These are phyloP conservation scores for Petroica traversi DNA, from an alignment of 2,113 vertebrate genomes.

Conservation along the genomic window DNA sequence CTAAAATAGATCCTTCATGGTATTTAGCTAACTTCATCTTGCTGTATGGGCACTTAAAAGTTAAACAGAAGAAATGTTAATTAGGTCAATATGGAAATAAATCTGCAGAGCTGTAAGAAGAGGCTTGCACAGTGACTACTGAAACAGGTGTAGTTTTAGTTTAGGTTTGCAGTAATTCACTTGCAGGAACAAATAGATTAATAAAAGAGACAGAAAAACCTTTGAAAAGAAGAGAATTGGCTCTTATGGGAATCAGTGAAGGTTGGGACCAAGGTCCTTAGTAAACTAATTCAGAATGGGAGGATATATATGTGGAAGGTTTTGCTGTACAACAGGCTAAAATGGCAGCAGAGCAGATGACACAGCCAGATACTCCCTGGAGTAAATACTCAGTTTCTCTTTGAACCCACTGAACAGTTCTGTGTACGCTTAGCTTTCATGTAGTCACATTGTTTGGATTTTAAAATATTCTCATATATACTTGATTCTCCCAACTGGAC, in stretches of 20 bases:
- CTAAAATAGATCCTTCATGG: background rate
- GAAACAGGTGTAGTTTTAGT: conserved; percentile 41
- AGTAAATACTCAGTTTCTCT: background rate
- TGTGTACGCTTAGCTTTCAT: background rate
- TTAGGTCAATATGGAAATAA: conserved; percentile 17
- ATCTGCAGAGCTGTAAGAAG: background rate
- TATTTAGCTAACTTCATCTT: background rate
- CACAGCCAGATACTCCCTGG: background rate
- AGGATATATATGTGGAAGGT: background rate
- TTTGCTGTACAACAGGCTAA: background rate
- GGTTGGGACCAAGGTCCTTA: background rate
- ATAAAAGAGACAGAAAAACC: background rate
- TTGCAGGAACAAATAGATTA: background rate
- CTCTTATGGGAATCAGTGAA: background rate
- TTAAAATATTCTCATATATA: background rate
- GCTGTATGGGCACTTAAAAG: background rate
- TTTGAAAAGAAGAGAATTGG: background rate
- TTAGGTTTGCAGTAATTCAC: conserved; percentile 11
- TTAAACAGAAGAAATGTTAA: conserved; percentile 15
- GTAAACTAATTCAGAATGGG: background rate
- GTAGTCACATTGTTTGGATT: background rate
- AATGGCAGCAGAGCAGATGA: background rate
- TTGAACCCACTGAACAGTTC: background rate
- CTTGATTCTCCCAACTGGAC: background rate
- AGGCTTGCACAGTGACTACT: background rate